Conservation (phyloP, 1,140 invertebrate genomes). For the Latrodectus geometricus region DNA sequence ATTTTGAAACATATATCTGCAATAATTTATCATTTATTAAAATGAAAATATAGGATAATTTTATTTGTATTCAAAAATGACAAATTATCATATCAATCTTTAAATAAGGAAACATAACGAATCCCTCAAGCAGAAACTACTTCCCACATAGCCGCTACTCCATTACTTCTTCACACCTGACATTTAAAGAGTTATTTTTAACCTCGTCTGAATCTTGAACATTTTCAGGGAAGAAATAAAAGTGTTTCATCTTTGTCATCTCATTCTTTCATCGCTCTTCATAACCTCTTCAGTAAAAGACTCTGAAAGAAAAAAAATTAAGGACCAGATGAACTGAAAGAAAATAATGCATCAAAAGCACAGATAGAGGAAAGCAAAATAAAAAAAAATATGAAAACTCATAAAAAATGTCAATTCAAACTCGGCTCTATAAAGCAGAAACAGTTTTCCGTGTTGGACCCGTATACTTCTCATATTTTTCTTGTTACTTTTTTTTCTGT, state of each 20-base stretch:
- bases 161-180: neutral
- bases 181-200: conserved; percentile 1
- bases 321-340: conserved; percentile 13
- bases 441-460: conserved; percentile 28
- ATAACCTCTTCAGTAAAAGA: conserved; percentile 8
- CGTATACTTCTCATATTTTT: neutral
- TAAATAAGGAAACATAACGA: no score
- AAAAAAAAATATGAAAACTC: conserved; percentile 19
- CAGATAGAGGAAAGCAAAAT: neutral
- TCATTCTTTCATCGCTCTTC: neutral
- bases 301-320: neutral
- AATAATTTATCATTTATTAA: no score
- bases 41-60: no score
- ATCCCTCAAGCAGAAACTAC: no score
- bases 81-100: no score
- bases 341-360: conserved; percentile 11
- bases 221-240: neutral
- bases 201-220: neutral
- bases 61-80: no score
- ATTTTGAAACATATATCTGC: no score
- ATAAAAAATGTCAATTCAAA: conserved; percentile 36
- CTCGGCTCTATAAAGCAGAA: conserved; percentile 4
- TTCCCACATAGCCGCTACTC: neutral
- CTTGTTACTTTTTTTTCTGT: neutral
- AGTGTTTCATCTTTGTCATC: neutral